Conservation (phyloP, 2,888 invertebrate genomes). For the Trichogramma evanescens region DNA sequence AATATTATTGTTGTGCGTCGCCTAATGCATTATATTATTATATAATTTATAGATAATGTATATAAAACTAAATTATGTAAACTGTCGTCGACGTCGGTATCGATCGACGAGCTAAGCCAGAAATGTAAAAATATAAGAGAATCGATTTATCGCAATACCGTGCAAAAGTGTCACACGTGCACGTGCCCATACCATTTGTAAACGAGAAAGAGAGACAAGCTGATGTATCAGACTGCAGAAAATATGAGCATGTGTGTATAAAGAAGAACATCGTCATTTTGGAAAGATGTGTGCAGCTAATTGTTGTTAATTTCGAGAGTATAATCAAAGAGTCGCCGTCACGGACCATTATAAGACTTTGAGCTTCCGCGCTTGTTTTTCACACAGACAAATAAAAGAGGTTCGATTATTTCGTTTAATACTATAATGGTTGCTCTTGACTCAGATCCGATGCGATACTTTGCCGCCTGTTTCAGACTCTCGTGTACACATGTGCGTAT, state of each 20-base stretch:
- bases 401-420: conserved; percentile 3
- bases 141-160: no score
- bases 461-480: conserved; percentile 1
- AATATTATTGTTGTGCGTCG: no score
- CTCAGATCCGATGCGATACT: conserved; percentile 1
- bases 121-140: no score
- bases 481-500: no score
- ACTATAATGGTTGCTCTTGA: background rate
- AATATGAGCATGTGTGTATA: background rate
- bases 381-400: conserved; percentile 18
- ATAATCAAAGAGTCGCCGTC: background rate
- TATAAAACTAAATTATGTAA: no score
- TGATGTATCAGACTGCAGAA: background rate
- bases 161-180: no score
- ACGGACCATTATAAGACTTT: conserved; percentile 9
- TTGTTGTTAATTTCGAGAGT: conserved; percentile 17
- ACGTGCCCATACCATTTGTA: no score
- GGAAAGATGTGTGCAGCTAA: conserved; percentile 42
- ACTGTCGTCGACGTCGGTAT: no score
- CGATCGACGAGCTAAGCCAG: no score
- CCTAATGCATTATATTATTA: no score
- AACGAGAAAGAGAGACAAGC: background rate
- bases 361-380: conserved; percentile 18
- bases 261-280: conserved; percentile 26
- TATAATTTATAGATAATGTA: no score